Conservation (phyloP, 1,140 invertebrate genomes). For the Drosophila kikkawai region DNA sequence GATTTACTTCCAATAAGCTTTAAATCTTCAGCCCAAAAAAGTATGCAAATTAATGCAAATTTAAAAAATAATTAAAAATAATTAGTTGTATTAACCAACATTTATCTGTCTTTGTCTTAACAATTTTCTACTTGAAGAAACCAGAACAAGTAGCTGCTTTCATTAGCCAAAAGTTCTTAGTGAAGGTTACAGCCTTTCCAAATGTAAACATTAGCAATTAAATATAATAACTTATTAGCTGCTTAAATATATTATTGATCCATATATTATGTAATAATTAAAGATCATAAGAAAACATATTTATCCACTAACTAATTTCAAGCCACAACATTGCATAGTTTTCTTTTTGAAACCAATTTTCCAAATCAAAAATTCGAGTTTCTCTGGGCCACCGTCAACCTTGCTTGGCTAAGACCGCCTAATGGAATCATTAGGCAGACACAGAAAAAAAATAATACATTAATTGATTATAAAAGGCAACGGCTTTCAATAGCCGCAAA, state of each 20-base stretch:
- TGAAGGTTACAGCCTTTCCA: neutral
- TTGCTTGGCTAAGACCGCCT: slow-evolving; percentile 24
- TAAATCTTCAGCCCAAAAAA: neutral
- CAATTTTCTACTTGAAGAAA: neutral
- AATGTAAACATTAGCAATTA: too few species aligned
- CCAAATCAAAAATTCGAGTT: slow-evolving; percentile 7
- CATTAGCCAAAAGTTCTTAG: neutral
- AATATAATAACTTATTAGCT: neutral
- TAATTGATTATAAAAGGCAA: slow-evolving; percentile 74
- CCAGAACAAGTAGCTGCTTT: neutral
- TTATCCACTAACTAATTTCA: neutral
- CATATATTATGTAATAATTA: too few species aligned
- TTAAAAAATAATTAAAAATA: too few species aligned
- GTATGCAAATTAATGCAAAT: neutral
- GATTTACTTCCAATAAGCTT: neutral
- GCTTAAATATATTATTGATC: neutral
- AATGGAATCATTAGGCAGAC: slow-evolving; percentile 20
- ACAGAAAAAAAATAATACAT: slow-evolving; percentile 22
- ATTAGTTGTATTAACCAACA: neutral
- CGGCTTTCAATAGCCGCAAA: slow-evolving; percentile 60
- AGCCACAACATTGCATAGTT: neutral
- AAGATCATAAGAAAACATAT: too few species aligned
- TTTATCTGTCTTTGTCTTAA: too few species aligned
- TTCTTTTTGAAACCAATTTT: neutral
- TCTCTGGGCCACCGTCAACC: slow-evolving; percentile 28